Evolutionary conservation across 2,888 invertebrate genomes (phyloP).

Genomic region (Hipparchia sbordonii): DNA sequence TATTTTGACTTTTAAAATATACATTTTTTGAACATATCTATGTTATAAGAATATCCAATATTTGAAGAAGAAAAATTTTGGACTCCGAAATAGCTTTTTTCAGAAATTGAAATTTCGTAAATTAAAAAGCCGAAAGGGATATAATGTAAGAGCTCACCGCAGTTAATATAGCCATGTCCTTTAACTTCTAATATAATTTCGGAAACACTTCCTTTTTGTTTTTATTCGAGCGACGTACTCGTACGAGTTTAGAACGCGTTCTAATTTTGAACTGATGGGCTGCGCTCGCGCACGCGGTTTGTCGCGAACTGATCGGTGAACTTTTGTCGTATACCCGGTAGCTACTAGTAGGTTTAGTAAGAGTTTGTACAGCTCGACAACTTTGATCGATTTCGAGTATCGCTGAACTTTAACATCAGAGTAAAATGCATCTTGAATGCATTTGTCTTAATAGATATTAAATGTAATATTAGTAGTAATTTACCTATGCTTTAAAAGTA

Average conservation of each 20-base stretch:
- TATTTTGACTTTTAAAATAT: too few relatives aligned
- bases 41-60: too few relatives aligned
- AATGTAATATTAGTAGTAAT: too few relatives aligned
- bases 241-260: constrained; percentile 43
- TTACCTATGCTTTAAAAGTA: too few relatives aligned
- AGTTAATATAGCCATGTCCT: constrained; percentile 61
- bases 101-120: not conserved
- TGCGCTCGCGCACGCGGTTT: constrained; percentile 62
- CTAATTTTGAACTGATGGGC: constrained; percentile 49
- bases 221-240: constrained; percentile 44
- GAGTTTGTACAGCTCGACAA: too few relatives aligned
- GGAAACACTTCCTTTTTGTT: constrained; percentile 65
- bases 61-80: too few relatives aligned
- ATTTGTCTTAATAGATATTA: too few relatives aligned
- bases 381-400: too few relatives aligned
- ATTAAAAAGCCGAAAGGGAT: not conserved
- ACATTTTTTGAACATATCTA: too few relatives aligned
- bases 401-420: too few relatives aligned
- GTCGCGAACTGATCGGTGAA: constrained; percentile 68
- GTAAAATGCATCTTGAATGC: too few relatives aligned
- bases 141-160: constrained; percentile 57
- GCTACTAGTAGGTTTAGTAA: not conserved
- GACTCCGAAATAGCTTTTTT: too few relatives aligned
- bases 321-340: constrained; percentile 48
- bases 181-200: constrained; percentile 69